Evolutionary conservation across 2,113 vertebrate genomes (phyloP), one percentile per base, ranked within the genome.

Genomic region (Asarcornis scutulata): DNA sequence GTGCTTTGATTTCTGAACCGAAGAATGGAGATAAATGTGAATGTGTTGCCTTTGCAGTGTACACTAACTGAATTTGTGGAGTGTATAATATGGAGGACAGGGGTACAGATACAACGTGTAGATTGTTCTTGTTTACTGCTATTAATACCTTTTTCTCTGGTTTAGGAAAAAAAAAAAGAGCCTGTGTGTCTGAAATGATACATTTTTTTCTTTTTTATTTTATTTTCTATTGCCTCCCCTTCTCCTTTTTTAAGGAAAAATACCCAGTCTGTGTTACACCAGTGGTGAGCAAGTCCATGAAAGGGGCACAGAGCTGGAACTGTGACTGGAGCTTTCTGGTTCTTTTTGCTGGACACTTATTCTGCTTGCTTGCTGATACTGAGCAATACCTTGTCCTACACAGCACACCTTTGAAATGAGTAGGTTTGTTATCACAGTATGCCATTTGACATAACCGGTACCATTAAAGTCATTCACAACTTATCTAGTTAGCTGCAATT

Each of bases 1-100:
- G 10, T 32, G 83, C 93, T 89, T 92, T 85, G 1, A 83, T 88
- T 89, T 66, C 63, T 18, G 55, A 75, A 78, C 74, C 84, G 58
- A 92, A 38, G 88, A 92, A 90, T 59, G 72, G 76, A 69, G 84
- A 92, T 86, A 90, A 90, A 92, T 94, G 69, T 48, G 81, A 85
- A 92, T 79, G 69, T 68, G 74, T 48, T 83, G 83, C 63, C 71
- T 89, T 79, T 89, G 46, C 67, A 66, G 27, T 42, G 55, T 77
- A 56, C 32, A 56, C 78, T 52, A 52, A 72, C 38, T 72, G 66
- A 90, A 78, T 85, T 72, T 40, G 74, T 46, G 21, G 60, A n/a
- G 48, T 88, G 66, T 52, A 62, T 71, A 67, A 46, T 76, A 26
- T 76, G 86, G 72, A 63, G 69, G 46, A 55, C 60, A 44, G 75